These are phyloP conservation scores for Uria aalge DNA, from an alignment of 2,113 vertebrate genomes.

Conservation along the genomic window DNA sequence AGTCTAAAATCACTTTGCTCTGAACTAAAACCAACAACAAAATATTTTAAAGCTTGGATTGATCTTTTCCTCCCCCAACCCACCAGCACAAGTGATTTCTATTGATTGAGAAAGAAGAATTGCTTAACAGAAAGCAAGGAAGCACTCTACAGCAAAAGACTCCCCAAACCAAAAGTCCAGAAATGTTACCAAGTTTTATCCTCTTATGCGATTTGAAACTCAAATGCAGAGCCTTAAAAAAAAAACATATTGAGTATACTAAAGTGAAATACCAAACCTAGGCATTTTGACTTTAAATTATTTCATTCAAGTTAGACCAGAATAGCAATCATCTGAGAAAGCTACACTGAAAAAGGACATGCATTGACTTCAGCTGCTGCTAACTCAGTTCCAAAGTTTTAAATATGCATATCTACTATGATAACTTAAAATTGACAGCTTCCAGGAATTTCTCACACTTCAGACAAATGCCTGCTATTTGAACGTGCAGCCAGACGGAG, in stretches of 20 bases:
- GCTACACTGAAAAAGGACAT: not conserved
- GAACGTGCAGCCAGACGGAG: not conserved
- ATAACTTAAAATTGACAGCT: conserved; percentile 44
- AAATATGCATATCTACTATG: not conserved
- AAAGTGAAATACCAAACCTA: not conserved
- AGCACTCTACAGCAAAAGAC: not conserved
- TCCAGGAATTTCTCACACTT: conserved; percentile 14
- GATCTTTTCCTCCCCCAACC: not conserved
- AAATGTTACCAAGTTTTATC: not conserved
- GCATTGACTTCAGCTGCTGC: not conserved
- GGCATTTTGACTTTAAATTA: not conserved
- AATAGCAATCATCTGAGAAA: conserved; percentile 31
- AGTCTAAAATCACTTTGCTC: not conserved
- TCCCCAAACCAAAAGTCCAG: not conserved
- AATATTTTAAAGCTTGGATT: not conserved
- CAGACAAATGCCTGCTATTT: not conserved
- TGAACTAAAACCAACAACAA: not conserved
- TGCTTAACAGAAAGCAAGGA: not conserved
- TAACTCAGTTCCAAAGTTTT: conserved; percentile 6
- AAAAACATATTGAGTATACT: not conserved
- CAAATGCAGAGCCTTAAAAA: conserved; percentile 11
- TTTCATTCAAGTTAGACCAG: conserved; percentile 26
- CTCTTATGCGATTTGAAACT: conserved; percentile 10
- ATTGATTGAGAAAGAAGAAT: not conserved
- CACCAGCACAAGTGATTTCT: not conserved